A percentile compares a stretch with the other conserved stretches of the same genome.
Evolutionary conservation across 2,888 invertebrate genomes (phyloP).

Genomic region (Arctia plantaginis): DNA sequence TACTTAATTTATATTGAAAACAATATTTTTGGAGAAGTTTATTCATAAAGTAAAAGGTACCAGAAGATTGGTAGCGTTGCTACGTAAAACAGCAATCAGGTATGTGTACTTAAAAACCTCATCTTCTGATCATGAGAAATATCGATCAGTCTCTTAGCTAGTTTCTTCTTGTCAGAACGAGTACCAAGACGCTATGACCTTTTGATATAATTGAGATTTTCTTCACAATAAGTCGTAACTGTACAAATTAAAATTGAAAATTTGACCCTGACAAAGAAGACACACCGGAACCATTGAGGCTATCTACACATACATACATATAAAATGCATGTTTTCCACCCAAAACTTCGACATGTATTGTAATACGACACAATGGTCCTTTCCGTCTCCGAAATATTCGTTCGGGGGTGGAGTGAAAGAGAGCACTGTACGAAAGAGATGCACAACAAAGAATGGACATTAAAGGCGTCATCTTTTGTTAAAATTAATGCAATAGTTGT

Average conservation of each 20-base stretch:
- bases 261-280: background rate
- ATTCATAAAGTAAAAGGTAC: no score
- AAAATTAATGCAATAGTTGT: conserved; percentile 47
- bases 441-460: conserved; percentile 69
- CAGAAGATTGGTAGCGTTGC: no score
- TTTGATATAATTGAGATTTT: background rate
- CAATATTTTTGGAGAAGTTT: background rate
- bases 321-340: conserved; percentile 48
- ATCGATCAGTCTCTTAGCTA: no score
- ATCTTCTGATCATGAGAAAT: no score
- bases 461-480: conserved; percentile 69
- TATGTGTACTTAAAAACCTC: no score
- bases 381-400: conserved; percentile 54
- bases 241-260: background rate
- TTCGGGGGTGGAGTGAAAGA: conserved; percentile 64
- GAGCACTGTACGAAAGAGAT: conserved; percentile 54
- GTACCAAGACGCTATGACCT: background rate
- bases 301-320: conserved; percentile 32
- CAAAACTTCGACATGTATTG: conserved; percentile 53
- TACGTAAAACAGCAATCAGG: no score
- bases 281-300: background rate
- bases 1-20: background rate
- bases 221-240: background rate
- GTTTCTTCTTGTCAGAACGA: background rate
- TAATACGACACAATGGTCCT: conserved; percentile 57